Conservation (phyloP, 2,888 invertebrate genomes). For the Branchipolynoe longqiensis region DNA sequence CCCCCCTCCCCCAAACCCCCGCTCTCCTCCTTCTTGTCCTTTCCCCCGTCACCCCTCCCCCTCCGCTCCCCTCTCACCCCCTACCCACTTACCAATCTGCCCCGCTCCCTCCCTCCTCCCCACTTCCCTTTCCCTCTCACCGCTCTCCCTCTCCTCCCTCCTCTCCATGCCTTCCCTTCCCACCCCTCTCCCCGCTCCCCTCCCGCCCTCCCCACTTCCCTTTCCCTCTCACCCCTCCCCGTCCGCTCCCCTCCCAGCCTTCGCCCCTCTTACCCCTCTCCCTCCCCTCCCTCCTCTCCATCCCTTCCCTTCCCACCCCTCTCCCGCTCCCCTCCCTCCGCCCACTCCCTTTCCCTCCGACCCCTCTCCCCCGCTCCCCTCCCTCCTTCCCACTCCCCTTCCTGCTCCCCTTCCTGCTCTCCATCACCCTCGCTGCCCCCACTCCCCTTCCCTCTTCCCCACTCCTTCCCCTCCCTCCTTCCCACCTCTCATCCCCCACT, state of each 20-base stretch:
- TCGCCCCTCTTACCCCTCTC: too few species aligned
- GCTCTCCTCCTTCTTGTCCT: not conserved
- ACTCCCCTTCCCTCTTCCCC: not conserved
- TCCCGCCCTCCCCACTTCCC: not conserved
- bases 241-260: not conserved
- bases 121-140: not conserved
- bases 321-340: not conserved
- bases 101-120: not conserved
- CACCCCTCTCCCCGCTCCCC: not conserved
- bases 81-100: not conserved
- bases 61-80: not conserved
- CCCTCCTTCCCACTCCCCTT: not conserved
- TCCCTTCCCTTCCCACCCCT: not conserved
- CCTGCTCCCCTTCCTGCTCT: not conserved
- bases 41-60: too few species aligned
- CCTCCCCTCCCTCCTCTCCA: constrained; percentile 9
- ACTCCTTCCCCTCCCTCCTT: not conserved
- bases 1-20: not conserved
- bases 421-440: constrained; percentile 7
- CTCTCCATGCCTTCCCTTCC: not conserved
- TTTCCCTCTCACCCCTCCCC: not conserved
- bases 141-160: not conserved
- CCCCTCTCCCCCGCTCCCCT: not conserved
- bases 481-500: not conserved
- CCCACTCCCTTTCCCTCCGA: not conserved